A percentile compares a stretch with the other conserved stretches of the same genome.
These are phyloP conservation scores for Oreocharis arfaki DNA, from an alignment of 2,113 vertebrate genomes.

Conservation along the genomic window DNA sequence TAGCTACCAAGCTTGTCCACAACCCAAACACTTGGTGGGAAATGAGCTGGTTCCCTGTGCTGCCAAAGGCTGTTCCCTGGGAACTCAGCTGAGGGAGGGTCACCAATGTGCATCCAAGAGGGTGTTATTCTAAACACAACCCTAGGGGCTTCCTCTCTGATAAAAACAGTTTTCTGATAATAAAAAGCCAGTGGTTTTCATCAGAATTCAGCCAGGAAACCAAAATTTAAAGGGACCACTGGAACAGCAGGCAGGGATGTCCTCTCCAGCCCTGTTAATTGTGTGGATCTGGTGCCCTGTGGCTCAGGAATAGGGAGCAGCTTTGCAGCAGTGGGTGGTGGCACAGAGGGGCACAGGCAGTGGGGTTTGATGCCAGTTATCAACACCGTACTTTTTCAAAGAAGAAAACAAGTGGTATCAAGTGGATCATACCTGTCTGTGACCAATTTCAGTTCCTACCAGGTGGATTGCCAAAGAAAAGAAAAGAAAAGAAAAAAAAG, in stretches of 20 bases:
- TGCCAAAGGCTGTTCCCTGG: not conserved
- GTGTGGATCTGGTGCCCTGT: not conserved
- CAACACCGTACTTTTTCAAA: not conserved
- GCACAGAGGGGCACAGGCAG: not conserved
- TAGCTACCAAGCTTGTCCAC: not conserved
- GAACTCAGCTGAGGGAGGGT: not conserved
- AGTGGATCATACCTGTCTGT: not conserved
- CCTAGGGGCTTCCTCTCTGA: not conserved
- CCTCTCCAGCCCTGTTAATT: not conserved
- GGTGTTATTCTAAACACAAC: not conserved
- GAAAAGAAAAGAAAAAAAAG: not conserved
- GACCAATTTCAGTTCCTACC: not conserved
- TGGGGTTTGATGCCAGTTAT: not conserved
- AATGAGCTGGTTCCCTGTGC: not conserved
- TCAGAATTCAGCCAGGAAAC: not conserved
- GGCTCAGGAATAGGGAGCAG: not conserved
- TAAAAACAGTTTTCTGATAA: not conserved
- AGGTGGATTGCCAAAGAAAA: not conserved
- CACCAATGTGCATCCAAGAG: not conserved
- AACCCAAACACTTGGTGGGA: not conserved
- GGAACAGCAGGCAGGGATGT: not conserved
- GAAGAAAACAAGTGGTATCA: not conserved
- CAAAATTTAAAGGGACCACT: not conserved
- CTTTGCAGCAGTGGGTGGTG: not conserved
- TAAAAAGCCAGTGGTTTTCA: not conserved